Base-by-base conservation (phyloP, 2,888 invertebrate species). In the Pasiphila rectangulata region DNA sequence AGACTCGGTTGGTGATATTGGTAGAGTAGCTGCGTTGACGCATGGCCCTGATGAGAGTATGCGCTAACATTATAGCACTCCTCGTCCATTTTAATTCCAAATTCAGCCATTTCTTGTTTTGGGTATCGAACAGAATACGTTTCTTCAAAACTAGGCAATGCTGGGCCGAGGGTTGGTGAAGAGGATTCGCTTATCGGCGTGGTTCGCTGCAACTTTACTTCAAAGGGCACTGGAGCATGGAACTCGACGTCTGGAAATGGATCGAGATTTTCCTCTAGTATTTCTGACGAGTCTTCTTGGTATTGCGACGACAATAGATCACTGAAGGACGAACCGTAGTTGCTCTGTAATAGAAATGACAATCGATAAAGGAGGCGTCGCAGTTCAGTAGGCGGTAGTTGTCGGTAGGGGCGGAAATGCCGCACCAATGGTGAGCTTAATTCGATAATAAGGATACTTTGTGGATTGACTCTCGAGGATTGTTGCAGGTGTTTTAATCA, bases 91-190 rank as follows among this genome's bases (percentile, higher is more conserved):
- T 95, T 95, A 65, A 94, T 92, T 19, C 93, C 93, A 63, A 92
- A 90, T 63, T 91, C 90, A 27, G 90, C 86, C 74, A 92, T 89
- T 76, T 91, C 92, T 73, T 90, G 91, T 64, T 90, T 91, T 50
- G 91, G 91, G 71, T 94, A 94, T 54, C 94, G 93, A 36, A 94
- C 92, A 47, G 94, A 94, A 79, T 95, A 95, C 17, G 95, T 96
- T 85, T 96, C 96, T 88, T 96, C 95, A 86, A 96, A 96, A 84
- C 95, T 95, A 55, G 96, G 96, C 68, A 96, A 82, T 34, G 94
- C 91, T 32, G 92, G 91, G 61, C 92, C 90, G 12, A 79, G 75
- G 7, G 74, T 85, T 9, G 85, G 87, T 46, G 88, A 88, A 24
- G 83, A 79, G 24, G 85, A 77, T 58, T 81, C 86, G 61, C 88